A percentile compares a stretch with the other conserved stretches of the same genome.
phyloP scores from a whole-genome alignment of 1,140 invertebrate species.

The Polypedilum pembai region DNA sequence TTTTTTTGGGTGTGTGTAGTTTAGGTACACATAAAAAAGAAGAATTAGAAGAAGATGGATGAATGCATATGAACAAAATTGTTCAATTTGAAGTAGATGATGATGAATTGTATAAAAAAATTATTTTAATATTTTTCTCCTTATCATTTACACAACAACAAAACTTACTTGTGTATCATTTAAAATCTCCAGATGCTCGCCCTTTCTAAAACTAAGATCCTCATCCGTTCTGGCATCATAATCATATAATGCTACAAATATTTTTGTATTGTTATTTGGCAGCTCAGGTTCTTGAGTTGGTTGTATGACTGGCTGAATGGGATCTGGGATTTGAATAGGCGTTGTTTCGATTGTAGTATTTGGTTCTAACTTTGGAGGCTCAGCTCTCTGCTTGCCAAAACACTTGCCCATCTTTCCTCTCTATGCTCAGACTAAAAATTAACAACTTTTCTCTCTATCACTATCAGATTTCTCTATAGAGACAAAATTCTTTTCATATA shows the following conservation, averaged over 20 bases:
- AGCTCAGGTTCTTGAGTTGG: conserved; percentile 52
- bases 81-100: background rate
- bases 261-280: conserved; percentile 63
- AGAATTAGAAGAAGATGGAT: conserved; percentile 7
- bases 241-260: conserved; percentile 96
- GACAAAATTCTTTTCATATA: background rate
- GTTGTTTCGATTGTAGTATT: background rate
- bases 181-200: conserved; percentile 94
- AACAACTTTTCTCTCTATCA: background rate
- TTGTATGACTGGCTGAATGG: conserved; percentile 43
- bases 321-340: background rate
- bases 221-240: conserved; percentile 98
- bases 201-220: conserved; percentile 96
- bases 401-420: conserved; percentile 13
- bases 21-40: conserved; percentile 17
- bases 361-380: background rate
- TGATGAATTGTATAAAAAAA: background rate
- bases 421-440: background rate
- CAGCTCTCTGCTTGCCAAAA: background rate
- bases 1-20: conserved; percentile 11
- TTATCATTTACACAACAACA: too few species aligned
- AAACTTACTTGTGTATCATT: conserved; percentile 82
- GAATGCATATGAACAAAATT: background rate
- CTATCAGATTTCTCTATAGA: background rate
- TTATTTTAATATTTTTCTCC: too few species aligned